A percentile compares a stretch with the other conserved stretches of the same genome.
Conservation (phyloP, 1,140 invertebrate genomes). For the Lasaia peninsularis region DNA sequence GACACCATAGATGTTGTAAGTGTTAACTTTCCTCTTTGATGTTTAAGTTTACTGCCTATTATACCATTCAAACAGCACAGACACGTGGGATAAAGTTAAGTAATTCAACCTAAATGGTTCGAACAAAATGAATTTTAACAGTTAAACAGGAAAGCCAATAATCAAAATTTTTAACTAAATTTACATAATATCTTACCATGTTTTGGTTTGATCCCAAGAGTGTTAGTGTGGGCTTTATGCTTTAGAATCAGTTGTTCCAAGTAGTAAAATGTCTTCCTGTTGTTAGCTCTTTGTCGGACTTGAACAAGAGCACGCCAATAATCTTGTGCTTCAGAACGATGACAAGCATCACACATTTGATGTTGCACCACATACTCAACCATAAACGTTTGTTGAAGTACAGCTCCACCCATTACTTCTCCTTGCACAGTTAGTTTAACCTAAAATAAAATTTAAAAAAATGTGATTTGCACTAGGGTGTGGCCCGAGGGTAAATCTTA, state of each 20-base stretch:
- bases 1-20: too few species aligned
- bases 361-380: slow-evolving; percentile 95
- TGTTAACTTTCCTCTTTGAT: too few species aligned
- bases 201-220: slow-evolving; percentile 95
- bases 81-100: too few species aligned
- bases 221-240: slow-evolving; percentile 94
- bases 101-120: too few species aligned
- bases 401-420: slow-evolving; percentile 90
- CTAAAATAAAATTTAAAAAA: slow-evolving; percentile 51
- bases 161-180: too few species aligned
- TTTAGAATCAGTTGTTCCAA: slow-evolving; percentile 98
- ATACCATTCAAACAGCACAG: too few species aligned
- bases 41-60: too few species aligned
- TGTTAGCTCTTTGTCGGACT: slow-evolving; percentile 91
- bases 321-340: slow-evolving; percentile 97
- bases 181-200: slow-evolving; percentile 81
- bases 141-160: too few species aligned
- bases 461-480: too few species aligned
- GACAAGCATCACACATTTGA: slow-evolving; percentile 99
- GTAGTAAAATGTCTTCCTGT: slow-evolving; percentile 99
- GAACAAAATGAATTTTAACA: too few species aligned
- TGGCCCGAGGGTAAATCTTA: too few species aligned
- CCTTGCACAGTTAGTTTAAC: slow-evolving; percentile 98
- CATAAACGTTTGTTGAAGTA: slow-evolving; percentile 94
- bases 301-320: slow-evolving; percentile 96